Evolutionary conservation across 2,113 vertebrate genomes (phyloP).

Genomic region (Labeo catla): DNA sequence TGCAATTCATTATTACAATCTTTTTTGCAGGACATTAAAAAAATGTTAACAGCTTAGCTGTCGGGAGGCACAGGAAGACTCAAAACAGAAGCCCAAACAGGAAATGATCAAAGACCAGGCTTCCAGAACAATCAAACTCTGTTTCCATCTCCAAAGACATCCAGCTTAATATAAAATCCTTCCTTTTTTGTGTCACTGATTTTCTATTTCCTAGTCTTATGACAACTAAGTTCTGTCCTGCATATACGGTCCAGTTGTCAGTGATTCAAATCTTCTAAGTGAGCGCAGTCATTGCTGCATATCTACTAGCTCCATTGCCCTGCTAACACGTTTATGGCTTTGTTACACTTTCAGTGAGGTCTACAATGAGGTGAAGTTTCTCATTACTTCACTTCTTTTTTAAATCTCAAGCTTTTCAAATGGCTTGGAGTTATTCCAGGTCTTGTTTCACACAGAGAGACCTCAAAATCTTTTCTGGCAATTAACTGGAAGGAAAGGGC

Average conservation of each 20-base stretch:
- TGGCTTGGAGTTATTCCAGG: conserved; percentile 37
- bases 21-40: background rate
- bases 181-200: conserved; percentile 57
- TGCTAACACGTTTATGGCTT: conserved; percentile 29
- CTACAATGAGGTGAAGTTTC: conserved; percentile 7
- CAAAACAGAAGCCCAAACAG: conserved; percentile 74
- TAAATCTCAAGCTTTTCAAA: conserved; percentile 11
- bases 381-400: conserved; percentile 25
- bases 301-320: conserved; percentile 7
- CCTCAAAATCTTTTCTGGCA: conserved; percentile 18
- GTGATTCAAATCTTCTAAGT: conserved; percentile 25
- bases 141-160: conserved; percentile 63
- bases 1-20: background rate
- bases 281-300: background rate
- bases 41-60: background rate
- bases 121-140: conserved; percentile 72
- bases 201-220: conserved; percentile 45
- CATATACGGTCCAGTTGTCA: background rate
- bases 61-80: conserved; percentile 54
- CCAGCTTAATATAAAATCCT: conserved; percentile 59
- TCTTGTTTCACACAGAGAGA: conserved; percentile 48
- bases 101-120: conserved; percentile 76
- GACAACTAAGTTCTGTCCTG: conserved; percentile 40
- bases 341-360: conserved; percentile 45
- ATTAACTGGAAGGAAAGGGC: conserved; percentile 26